Percentiles rank a stretch among this genome's conserved stretches.
Conservation (phyloP, 2,113 vertebrate species). For the Salvelinus namaycush region DNA sequence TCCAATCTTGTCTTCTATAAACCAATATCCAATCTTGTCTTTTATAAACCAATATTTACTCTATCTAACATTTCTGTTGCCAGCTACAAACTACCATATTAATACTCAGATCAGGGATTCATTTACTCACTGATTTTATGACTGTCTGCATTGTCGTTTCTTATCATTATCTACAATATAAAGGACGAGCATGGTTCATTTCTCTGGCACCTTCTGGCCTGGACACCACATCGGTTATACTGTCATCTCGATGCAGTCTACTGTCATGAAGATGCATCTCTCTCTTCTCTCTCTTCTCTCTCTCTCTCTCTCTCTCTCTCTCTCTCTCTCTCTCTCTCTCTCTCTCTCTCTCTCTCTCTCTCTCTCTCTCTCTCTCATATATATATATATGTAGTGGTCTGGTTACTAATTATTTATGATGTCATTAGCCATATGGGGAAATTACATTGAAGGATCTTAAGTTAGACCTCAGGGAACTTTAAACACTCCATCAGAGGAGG, state of each 20-base stretch:
- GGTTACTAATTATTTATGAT: slow-evolving; percentile 65
- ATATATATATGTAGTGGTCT: slow-evolving; percentile 21
- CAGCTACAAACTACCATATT: slow-evolving; percentile 43
- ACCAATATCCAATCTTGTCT: background rate
- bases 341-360: background rate
- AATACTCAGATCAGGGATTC: slow-evolving; percentile 19
- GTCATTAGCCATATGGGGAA: slow-evolving; percentile 61
- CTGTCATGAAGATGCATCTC: slow-evolving; percentile 26
- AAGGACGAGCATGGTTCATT: slow-evolving; percentile 43
- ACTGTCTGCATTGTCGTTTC: slow-evolving; percentile 61
- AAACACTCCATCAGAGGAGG: slow-evolving; percentile 60
- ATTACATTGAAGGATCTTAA: slow-evolving; percentile 61
- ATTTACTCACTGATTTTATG: slow-evolving; percentile 56
- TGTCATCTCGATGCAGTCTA: slow-evolving; percentile 46
- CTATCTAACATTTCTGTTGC: slow-evolving; percentile 12
- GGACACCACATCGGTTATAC: slow-evolving; percentile 62
- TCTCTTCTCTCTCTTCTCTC: slow-evolving; percentile 12
- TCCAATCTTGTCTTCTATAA: slow-evolving; percentile 11
- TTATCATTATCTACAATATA: slow-evolving; percentile 49
- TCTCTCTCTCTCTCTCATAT: background rate
- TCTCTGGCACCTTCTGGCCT: slow-evolving; percentile 58
- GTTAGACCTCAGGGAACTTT: slow-evolving; percentile 55
- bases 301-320: slow-evolving; percentile 6
- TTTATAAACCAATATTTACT: background rate
- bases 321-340: background rate